Base-by-base conservation (phyloP, 2,113 vertebrate genomes). In the Pachycephala philippinensis region DNA sequence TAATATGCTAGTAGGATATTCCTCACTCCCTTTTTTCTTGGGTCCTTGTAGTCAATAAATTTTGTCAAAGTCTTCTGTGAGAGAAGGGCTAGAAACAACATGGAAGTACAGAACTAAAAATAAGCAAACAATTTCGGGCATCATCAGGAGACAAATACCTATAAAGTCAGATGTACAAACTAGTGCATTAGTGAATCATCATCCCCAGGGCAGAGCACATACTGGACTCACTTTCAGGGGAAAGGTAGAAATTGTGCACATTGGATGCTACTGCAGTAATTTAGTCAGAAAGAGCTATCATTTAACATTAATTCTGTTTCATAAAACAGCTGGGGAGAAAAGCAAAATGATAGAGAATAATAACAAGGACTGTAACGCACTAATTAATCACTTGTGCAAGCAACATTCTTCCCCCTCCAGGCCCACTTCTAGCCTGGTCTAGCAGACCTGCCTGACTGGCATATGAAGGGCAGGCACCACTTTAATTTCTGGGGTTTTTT, bases 401-500 rank as follows among this genome's bases (percentile, higher is more conserved):
- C 22, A 83, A 53, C 21, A 30, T 35, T 35, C 28, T 81, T 75
- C 37, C 8, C 5, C 5, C 15, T 78, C 44, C 39, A 88, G 8
- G 13, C 28, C 7, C 35, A 49, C 17, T 50, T 78, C 31, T 54
- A 54, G 19, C 13, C 12, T 64, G 56, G 33, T 63, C 52, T 39
- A 68, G 50, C 53, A 84, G 52, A 84, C 28, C 61, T 72, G 23
- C 8, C 40, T 42, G 30, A 44, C 8, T 81, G 20, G 28, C 42
- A 22, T 42, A 22, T 44, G 44, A 95, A 93, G 53, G 57, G 22
- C 59, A 66, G 44, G 24, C 19, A 50, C 21, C 1, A 1, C 37
- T 75, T 84, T n/a, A 26, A 66, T 85, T 84, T 68, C 77, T 82
- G 5, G 70, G 82, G 70, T 85, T 20, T 89, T 95, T 93, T 76